Conservation (phyloP, 2,888 invertebrate species). For the Pyralis farinalis region DNA sequence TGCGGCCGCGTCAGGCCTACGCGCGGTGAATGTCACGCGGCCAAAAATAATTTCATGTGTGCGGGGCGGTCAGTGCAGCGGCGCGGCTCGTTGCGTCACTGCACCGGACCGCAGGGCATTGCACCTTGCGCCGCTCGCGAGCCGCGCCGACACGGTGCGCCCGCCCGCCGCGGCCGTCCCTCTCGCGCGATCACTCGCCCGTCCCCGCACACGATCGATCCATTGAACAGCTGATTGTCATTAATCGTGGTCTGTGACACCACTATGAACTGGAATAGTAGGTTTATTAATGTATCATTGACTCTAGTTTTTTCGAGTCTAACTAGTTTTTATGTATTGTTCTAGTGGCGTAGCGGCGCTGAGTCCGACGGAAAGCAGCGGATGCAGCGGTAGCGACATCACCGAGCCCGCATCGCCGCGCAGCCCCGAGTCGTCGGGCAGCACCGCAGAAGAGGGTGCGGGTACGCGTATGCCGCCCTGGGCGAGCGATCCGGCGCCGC, state of each 20-base stretch:
- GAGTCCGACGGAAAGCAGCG: conserved; percentile 88
- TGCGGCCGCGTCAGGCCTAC: conserved; percentile 38
- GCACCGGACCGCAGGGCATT: conserved; percentile 69
- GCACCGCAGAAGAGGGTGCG: conserved; percentile 71
- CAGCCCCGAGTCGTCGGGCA: conserved; percentile 83
- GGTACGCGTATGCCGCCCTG: conserved; percentile 75
- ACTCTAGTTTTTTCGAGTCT: conserved; percentile 13
- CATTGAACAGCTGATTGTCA: conserved; percentile 68
- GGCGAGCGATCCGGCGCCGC: conserved; percentile 73
- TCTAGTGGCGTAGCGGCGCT: conserved; percentile 92
- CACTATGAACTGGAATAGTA: conserved; percentile 10
- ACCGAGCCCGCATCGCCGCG: conserved; percentile 93
- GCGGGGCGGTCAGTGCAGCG: conserved; percentile 66
- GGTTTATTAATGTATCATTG: conserved; percentile 14
- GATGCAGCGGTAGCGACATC: conserved; percentile 88
- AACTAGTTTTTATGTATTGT: conserved; percentile 37
- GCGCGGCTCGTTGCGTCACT: conserved; percentile 68
- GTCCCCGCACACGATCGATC: conserved; percentile 50
- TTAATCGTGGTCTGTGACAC: conserved; percentile 31
- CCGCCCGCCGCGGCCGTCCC: no score
- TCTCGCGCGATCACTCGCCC: conserved; percentile 34
- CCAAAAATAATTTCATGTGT: conserved; percentile 62
- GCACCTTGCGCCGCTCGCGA: conserved; percentile 56
- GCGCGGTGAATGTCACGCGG: conserved; percentile 65
- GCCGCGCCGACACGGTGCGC: conserved; percentile 24